phyloP scores from a whole-genome alignment of 2,888 invertebrate genomes.

The Polymixis lichenea region DNA sequence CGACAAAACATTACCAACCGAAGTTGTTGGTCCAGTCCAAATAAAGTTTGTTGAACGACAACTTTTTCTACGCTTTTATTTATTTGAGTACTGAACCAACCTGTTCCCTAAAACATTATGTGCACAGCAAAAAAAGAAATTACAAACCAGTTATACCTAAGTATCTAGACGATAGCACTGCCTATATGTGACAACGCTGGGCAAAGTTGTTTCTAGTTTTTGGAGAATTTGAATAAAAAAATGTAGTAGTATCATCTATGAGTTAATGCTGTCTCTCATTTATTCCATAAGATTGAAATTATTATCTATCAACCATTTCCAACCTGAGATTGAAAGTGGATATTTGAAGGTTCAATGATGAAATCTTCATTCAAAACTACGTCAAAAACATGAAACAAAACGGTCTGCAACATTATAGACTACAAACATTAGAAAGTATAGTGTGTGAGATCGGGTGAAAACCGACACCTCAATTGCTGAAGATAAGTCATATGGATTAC shows the following conservation, averaged over 20 bases:
- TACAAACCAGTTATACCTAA: conserved; percentile 27
- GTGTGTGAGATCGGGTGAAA: conserved; percentile 60
- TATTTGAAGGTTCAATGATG: neutral
- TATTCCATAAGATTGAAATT: neutral
- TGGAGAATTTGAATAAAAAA: neutral
- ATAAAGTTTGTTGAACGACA: conserved; percentile 73
- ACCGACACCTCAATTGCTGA: conserved; percentile 65
- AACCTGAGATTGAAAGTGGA: neutral
- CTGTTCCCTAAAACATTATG: conserved; percentile 54
- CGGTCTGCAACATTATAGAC: conserved; percentile 33
- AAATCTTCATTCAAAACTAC: neutral
- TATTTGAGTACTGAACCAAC: conserved; percentile 50
- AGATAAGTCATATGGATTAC: conserved; percentile 70
- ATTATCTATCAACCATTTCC: neutral
- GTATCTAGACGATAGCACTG: neutral
- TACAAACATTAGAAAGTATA: conserved; percentile 62
- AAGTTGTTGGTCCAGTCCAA: conserved; percentile 71
- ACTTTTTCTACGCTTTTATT: conserved; percentile 71
- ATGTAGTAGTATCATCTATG: neutral
- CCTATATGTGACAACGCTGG: neutral
- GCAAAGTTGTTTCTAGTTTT: neutral
- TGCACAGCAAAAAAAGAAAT: conserved; percentile 32
- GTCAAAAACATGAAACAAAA: conserved; percentile 30
- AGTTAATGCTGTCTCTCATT: neutral
- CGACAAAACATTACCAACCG: conserved; percentile 65